A percentile compares a stretch with the other conserved stretches of the same genome.
These are phyloP conservation scores for Euzetes globulus DNA, from an alignment of 2,888 invertebrate species.

Conservation along the genomic window DNA sequence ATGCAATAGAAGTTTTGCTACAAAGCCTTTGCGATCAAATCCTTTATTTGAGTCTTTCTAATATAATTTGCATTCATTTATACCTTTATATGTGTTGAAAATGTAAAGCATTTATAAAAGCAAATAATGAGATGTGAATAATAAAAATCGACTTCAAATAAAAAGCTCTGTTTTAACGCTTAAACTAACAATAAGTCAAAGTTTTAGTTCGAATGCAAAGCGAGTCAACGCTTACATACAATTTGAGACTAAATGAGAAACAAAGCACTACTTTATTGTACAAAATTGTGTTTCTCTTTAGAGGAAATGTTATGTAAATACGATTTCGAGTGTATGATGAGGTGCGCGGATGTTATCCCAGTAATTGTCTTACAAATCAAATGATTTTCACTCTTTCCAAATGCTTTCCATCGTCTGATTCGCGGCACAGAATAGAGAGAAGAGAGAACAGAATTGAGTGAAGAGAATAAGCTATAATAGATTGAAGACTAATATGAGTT, in stretches of 20 bases:
- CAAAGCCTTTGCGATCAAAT: constrained; percentile 24
- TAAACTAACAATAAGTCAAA: constrained; percentile 1
- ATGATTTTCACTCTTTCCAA: constrained; percentile 19
- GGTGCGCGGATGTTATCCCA: constrained; percentile 2
- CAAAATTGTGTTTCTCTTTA: constrained; percentile 15
- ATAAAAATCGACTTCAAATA: not conserved
- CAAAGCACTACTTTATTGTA: constrained; percentile 4
- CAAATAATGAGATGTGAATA: constrained; percentile 26
- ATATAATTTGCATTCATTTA: constrained; percentile 27
- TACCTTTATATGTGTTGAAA: constrained; percentile 4
- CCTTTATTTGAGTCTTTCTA: constrained; percentile 20
- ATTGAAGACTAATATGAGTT: not conserved
- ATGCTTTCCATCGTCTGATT: not conserved
- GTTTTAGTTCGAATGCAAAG: not conserved
- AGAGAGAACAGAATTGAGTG: not conserved
- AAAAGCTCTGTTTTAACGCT: not conserved
- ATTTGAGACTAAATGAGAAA: not conserved
- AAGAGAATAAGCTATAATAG: not conserved
- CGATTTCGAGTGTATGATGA: constrained; percentile 12
- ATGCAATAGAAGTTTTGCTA: not conserved
- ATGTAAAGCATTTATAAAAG: constrained; percentile 22
- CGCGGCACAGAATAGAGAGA: not conserved
- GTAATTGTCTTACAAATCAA: constrained; percentile 21
- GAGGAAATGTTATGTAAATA: constrained; percentile 28
- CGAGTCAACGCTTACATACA: not conserved